Evolutionary conservation across 2,113 vertebrate species (phyloP).

Genomic region (Psittacara wagleri): DNA sequence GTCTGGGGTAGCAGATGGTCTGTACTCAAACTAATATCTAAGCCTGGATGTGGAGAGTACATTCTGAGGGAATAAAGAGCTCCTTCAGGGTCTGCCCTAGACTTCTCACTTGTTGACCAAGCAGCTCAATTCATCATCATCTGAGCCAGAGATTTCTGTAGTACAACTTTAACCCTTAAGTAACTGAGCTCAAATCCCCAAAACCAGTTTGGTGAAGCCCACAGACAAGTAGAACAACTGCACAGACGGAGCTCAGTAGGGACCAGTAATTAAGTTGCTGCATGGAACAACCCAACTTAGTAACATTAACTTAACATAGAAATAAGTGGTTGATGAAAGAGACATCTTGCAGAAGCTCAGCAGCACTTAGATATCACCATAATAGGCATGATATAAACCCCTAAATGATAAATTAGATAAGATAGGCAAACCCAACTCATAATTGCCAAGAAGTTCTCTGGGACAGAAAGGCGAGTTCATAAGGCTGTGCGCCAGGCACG

Average conservation of each 20-base stretch:
- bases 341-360: conserved; percentile 33
- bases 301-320: conserved; percentile 41
- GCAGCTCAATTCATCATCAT: not conserved
- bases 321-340: conserved; percentile 50
- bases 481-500: conserved; percentile 11
- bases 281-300: not conserved
- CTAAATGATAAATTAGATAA: conserved; percentile 57
- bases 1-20: not conserved
- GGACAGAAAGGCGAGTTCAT: conserved; percentile 12
- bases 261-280: conserved; percentile 23
- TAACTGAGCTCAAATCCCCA: not conserved
- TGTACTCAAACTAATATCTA: not conserved
- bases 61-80: not conserved
- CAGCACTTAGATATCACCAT: conserved; percentile 11
- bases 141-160: not conserved
- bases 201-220: not conserved
- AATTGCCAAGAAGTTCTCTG: conserved; percentile 36
- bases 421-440: conserved; percentile 19
- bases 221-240: not conserved
- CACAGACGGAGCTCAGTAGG: not conserved
- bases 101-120: not conserved
- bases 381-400: conserved; percentile 37
- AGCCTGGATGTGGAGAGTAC: not conserved
- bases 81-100: not conserved
- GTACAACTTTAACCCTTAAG: not conserved